Evolutionary conservation across 2,888 invertebrate genomes (phyloP).

Genomic region (Ceriagrion tenellum): DNA sequence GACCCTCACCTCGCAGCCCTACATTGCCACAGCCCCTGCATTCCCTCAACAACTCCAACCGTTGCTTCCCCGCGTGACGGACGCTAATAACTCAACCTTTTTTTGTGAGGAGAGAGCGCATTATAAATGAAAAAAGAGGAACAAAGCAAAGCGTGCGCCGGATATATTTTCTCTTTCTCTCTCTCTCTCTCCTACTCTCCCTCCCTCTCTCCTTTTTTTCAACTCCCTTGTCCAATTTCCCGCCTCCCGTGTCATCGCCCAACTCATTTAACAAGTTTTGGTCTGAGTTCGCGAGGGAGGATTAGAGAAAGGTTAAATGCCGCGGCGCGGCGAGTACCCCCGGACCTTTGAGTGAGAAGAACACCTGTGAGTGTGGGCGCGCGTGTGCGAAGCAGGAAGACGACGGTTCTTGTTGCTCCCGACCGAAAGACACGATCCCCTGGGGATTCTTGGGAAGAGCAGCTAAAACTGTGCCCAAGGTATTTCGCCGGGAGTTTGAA

Average conservation of each 20-base stretch:
- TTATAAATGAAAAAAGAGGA: not conserved
- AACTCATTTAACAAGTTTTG: not conserved
- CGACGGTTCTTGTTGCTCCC: not conserved
- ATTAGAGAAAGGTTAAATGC: not conserved
- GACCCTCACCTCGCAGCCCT: not conserved
- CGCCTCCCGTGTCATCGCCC: not conserved
- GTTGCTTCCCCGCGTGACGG: not conserved
- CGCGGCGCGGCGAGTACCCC: not conserved
- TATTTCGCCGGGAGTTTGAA: not conserved
- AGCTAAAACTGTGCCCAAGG: not conserved
- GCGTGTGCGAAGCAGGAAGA: not conserved
- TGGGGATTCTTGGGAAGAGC: not conserved
- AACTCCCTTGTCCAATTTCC: not conserved
- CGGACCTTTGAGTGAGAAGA: not conserved
- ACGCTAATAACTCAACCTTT: slow-evolving; percentile 15
- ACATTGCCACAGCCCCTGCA: not conserved
- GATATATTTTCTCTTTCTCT: not conserved
- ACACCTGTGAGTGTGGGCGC: not conserved
- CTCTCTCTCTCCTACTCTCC: not conserved
- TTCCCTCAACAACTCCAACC: not conserved
- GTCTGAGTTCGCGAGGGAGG: not conserved
- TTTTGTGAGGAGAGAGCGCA: not conserved
- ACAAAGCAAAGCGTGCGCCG: not conserved
- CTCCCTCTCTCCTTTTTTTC: not conserved
- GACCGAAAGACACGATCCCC: not conserved